Evolutionary conservation across 2,113 vertebrate genomes (phyloP), one percentile per base, ranked within the genome.

Genomic region (Mesocricetus auratus): DNA sequence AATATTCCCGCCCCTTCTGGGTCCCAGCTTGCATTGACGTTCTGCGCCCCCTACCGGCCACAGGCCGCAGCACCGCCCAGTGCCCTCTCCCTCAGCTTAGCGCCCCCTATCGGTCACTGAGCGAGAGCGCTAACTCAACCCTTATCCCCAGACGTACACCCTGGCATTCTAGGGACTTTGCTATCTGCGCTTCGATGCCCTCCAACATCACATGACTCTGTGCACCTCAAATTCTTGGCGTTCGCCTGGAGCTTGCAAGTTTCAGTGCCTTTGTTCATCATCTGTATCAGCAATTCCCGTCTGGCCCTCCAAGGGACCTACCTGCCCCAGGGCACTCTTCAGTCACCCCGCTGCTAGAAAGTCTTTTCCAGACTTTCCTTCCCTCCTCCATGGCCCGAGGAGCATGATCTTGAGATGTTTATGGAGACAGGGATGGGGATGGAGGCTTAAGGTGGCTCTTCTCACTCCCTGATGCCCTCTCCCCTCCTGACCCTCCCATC

Each of bases 1-100:
- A 85, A 89, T 3, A 7, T 5, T 56, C 62, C 78, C 77, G 74
- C 66, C 91, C 86, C 31, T 89, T 21, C n/a, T 7, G 45, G 39
- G 42, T 39, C 42, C 86, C 89, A 50, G 91, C 39, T 4, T 4
- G 91, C 91, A 56, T 85, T 47, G 0, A 39, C 1, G 42, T 45
- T 24, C 85, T 5, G 75, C 60, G 93, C 93, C 93, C 95, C 93
- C 95, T 96, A 89, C 77, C 1, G 86, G 95, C 42, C 68, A 74
- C 45, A 60, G 47, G 3, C 16, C 29, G 45, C 79, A 31, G 42
- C 0, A 11, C 29, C 11, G 68, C n/a, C n/a, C n/a, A 26, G 58
- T 10, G 56, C 36, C 68, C 50, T 50, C 39, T 16, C 24, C 21
- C 1, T 15, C 19, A 5, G 56, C 36, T 45, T 36, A n/a, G 71